Conservation (phyloP, 2,113 vertebrate species). For the Elephas maximus region DNA sequence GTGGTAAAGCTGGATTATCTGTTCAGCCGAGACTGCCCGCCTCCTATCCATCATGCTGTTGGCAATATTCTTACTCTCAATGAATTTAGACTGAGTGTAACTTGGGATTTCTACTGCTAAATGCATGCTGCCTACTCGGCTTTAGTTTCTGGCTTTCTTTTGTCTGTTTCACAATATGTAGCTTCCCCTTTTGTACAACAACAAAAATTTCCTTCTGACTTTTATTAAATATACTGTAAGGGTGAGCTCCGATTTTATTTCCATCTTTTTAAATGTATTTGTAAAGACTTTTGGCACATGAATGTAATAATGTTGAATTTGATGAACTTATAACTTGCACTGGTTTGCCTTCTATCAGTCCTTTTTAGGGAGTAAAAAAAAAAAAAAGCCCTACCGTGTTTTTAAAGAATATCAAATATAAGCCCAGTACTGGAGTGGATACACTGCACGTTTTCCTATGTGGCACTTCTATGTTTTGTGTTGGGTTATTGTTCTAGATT, state of each 20-base stretch:
- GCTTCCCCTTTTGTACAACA: constrained; percentile 4
- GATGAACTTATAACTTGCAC: constrained; percentile 5
- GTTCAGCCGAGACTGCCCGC: constrained; percentile 55
- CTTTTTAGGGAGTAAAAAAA: background rate
- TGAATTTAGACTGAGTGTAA: background rate
- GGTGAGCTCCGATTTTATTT: background rate
- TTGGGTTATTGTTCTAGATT: constrained; percentile 88
- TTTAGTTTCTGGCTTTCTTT: constrained; percentile 56
- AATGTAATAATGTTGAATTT: constrained; percentile 57
- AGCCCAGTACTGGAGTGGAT: background rate
- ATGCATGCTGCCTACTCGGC: background rate
- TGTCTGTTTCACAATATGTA: constrained; percentile 44
- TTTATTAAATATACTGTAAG: background rate
- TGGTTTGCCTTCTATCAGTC: constrained; percentile 48
- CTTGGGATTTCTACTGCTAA: constrained; percentile 30
- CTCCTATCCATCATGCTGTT: constrained; percentile 25
- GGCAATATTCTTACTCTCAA: constrained; percentile 63
- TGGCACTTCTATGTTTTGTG: constrained; percentile 76
- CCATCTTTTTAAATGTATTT: constrained; percentile 16
- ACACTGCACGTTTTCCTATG: constrained; percentile 57
- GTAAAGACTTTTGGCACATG: background rate
- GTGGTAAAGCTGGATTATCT: constrained; percentile 31
- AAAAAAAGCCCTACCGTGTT: constrained; percentile 8
- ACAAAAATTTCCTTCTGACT: constrained; percentile 63
- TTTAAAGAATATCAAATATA: constrained; percentile 28